These are phyloP conservation scores for Montipora sp. DNA, from an alignment of 64 coral and sea anemone genomes.

Conservation along the genomic window DNA sequence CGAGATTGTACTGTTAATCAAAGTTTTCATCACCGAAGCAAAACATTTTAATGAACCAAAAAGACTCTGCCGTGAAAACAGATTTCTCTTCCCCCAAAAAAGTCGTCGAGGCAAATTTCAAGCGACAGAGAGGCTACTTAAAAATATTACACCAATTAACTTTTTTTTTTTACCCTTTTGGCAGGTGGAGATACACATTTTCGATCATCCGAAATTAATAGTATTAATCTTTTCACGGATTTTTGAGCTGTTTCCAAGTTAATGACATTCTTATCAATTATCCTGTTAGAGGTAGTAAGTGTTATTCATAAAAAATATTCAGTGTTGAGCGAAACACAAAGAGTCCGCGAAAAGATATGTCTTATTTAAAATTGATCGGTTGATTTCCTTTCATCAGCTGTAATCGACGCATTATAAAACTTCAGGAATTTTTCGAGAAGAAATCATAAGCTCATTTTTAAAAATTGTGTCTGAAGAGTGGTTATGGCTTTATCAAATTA, in stretches of 20 bases:
- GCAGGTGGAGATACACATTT: not conserved
- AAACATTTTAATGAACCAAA: not conserved
- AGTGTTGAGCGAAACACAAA: not conserved
- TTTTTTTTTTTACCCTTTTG: not conserved
- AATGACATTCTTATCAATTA: slow-evolving; percentile 10
- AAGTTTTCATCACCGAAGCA: not conserved
- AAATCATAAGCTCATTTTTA: not conserved
- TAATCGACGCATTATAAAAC: not conserved
- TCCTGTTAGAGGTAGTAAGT: not conserved
- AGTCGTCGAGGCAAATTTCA: too few species aligned
- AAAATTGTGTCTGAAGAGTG: not conserved
- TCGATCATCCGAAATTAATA: not conserved
- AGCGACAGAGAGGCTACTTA: too few species aligned
- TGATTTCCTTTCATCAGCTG: not conserved
- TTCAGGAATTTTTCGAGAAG: not conserved
- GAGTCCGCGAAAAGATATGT: not conserved
- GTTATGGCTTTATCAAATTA: not conserved
- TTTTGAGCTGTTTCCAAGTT: slow-evolving; percentile 9
- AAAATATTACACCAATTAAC: not conserved
- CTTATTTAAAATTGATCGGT: not conserved
- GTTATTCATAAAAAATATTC: not conserved
- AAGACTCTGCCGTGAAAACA: not conserved
- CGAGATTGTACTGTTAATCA: not conserved
- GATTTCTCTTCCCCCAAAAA: not conserved
- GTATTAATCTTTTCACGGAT: not conserved